phyloP scores from a whole-genome alignment of 1,140 invertebrate genomes.

The Sitobion miscanthi region DNA sequence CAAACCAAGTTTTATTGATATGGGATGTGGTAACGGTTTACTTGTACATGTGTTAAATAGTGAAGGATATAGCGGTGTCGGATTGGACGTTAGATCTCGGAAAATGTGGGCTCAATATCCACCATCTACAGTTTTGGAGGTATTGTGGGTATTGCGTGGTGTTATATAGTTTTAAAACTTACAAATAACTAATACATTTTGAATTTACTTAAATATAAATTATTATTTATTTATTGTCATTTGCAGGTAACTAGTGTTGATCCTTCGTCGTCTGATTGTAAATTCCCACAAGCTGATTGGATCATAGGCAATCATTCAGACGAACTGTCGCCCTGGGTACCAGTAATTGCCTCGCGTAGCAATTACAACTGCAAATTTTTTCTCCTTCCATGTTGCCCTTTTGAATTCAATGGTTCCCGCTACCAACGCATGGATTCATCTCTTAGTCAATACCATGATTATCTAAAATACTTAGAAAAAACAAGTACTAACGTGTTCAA shows the following conservation, averaged over 20 bases:
- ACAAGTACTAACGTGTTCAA: slow-evolving; percentile 75
- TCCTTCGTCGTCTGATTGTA: slow-evolving; percentile 71
- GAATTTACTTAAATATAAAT: background rate
- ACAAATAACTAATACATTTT: background rate
- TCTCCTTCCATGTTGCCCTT: slow-evolving; percentile 92
- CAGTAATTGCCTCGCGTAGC: slow-evolving; percentile 83
- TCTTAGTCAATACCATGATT: slow-evolving; percentile 82
- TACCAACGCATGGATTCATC: slow-evolving; percentile 73
- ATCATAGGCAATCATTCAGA: slow-evolving; percentile 99
- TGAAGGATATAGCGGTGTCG: slow-evolving; percentile 86
- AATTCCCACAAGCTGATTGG: slow-evolving; percentile 88
- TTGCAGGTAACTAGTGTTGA: slow-evolving; percentile 64
- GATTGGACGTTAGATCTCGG: slow-evolving; percentile 87
- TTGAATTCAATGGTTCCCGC: slow-evolving; percentile 87
- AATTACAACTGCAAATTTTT: slow-evolving; percentile 79
- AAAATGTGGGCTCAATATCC: slow-evolving; percentile 90
- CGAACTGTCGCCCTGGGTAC: slow-evolving; percentile 97
- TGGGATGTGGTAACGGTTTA: slow-evolving; percentile 97
- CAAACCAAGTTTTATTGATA: slow-evolving; percentile 82
- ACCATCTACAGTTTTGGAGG: slow-evolving; percentile 62
- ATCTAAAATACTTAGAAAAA: slow-evolving; percentile 77
- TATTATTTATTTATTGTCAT: background rate
- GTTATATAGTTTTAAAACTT: background rate
- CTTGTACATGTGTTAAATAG: slow-evolving; percentile 85
- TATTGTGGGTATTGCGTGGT: slow-evolving; percentile 58